These are phyloP conservation scores for Chiloscyllium punctatum DNA, from an alignment of 2,797 vertebrate species.

Conservation along the genomic window DNA sequence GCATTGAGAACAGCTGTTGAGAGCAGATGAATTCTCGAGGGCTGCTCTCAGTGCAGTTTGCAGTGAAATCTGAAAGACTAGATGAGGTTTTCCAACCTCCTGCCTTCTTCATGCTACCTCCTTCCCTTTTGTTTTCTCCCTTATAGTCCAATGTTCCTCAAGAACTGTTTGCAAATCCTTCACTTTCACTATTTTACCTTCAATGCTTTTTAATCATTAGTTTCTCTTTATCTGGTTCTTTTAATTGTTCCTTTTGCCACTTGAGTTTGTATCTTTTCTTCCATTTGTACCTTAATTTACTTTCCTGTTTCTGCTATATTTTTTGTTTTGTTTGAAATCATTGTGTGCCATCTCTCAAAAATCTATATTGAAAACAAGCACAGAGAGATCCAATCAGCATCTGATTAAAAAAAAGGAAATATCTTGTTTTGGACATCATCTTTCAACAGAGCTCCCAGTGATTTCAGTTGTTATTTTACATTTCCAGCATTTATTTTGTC, in stretches of 20 bases:
- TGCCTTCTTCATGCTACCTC: not conserved
- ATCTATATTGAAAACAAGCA: not conserved
- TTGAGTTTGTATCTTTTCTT: too few species aligned
- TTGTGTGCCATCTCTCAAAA: not conserved
- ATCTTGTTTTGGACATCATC: constrained; percentile 3
- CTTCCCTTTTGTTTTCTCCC: not conserved
- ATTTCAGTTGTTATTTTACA: constrained; percentile 3
- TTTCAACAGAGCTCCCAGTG: not conserved
- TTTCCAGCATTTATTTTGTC: constrained; percentile 10
- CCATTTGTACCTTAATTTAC: not conserved
- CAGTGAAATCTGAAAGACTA: constrained; percentile 30
- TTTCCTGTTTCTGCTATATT: not conserved
- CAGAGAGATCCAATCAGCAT: not conserved
- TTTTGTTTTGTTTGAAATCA: not conserved
- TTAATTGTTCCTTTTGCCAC: not conserved
- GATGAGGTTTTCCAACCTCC: constrained; percentile 21
- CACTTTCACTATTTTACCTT: not conserved
- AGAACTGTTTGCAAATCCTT: not conserved
- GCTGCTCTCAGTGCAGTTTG: constrained; percentile 32
- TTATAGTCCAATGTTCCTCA: not conserved
- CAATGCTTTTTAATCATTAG: not conserved
- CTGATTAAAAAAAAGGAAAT: not conserved
- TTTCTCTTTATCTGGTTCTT: not conserved
- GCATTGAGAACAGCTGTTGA: constrained; percentile 34
- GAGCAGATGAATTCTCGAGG: constrained; percentile 36